phyloP scores from a whole-genome alignment of 1,140 invertebrate genomes.

The Cydia fagiglandana region DNA sequence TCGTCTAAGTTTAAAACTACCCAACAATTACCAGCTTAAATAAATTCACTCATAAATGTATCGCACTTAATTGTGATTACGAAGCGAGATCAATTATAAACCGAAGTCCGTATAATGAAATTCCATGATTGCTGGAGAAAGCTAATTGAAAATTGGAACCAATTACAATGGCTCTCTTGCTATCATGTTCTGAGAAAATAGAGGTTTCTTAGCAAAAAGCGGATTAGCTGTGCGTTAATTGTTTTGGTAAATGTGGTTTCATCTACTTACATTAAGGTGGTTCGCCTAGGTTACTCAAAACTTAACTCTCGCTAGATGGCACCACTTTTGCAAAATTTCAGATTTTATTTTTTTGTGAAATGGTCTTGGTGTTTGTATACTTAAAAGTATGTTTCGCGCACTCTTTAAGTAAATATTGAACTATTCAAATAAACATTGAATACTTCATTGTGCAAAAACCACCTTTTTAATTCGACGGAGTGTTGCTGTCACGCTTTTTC shows the following conservation, averaged over 20 bases:
- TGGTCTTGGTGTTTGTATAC: too few species aligned
- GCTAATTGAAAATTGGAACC: constrained; percentile 23
- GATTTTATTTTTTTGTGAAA: too few species aligned
- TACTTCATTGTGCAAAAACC: too few species aligned
- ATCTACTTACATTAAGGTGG: not conserved
- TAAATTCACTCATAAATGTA: constrained; percentile 16
- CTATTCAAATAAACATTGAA: too few species aligned
- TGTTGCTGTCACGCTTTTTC: too few species aligned
- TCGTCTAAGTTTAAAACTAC: not conserved
- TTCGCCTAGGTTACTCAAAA: too few species aligned
- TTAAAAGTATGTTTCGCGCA: too few species aligned
- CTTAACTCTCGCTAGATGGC: too few species aligned
- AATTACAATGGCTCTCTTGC: constrained; percentile 19
- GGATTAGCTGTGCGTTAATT: not conserved
- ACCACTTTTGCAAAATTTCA: too few species aligned
- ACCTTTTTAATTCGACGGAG: too few species aligned
- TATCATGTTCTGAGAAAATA: constrained; percentile 22
- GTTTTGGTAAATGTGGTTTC: not conserved
- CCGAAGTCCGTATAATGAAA: constrained; percentile 14
- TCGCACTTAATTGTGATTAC: constrained; percentile 16
- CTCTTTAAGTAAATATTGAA: too few species aligned
- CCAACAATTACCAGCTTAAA: not conserved
- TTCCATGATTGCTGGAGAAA: not conserved
- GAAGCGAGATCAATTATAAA: constrained; percentile 8
- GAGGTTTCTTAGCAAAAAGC: constrained; percentile 5